phyloP scores from a whole-genome alignment of 1,140 invertebrate genomes.

The Armadillidium nasatum region DNA sequence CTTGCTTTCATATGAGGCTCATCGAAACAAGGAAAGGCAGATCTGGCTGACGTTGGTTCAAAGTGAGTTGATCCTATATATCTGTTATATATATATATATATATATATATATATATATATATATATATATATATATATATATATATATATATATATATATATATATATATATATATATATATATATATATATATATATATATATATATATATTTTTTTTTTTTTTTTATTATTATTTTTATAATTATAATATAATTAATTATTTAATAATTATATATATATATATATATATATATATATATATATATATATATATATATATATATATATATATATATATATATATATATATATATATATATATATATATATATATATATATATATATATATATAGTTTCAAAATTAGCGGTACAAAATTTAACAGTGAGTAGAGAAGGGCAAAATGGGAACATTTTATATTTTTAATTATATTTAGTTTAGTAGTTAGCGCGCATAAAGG shows the following conservation, averaged over 20 bases:
- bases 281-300: background rate
- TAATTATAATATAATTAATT: too few species aligned
- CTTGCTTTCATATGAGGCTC: constrained; percentile 91
- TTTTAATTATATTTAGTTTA: too few species aligned
- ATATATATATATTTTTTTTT: constrained; percentile 13
- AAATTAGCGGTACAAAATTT: too few species aligned
- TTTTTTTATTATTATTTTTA: too few species aligned
- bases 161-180: constrained; percentile 15
- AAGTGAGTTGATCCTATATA: constrained; percentile 91
- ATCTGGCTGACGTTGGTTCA: constrained; percentile 85
- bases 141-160: constrained; percentile 8
- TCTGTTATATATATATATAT: constrained; percentile 54
- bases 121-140: constrained; percentile 3
- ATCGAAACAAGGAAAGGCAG: constrained; percentile 95
- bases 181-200: constrained; percentile 15
- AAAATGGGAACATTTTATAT: too few species aligned
- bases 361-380: too few species aligned
- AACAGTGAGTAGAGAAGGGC: too few species aligned
- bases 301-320: constrained; percentile 18
- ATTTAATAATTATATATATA: too few species aligned
- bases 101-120: constrained; percentile 25
- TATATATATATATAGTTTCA: too few species aligned
- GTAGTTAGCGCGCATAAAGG: too few species aligned
- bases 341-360: too few species aligned
- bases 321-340: constrained; percentile 17